A percentile compares a stretch with the other conserved stretches of the same genome.
These are phyloP conservation scores for Polypedilum vanderplanki DNA, from an alignment of 1,140 invertebrate genomes.

Conservation along the genomic window DNA sequence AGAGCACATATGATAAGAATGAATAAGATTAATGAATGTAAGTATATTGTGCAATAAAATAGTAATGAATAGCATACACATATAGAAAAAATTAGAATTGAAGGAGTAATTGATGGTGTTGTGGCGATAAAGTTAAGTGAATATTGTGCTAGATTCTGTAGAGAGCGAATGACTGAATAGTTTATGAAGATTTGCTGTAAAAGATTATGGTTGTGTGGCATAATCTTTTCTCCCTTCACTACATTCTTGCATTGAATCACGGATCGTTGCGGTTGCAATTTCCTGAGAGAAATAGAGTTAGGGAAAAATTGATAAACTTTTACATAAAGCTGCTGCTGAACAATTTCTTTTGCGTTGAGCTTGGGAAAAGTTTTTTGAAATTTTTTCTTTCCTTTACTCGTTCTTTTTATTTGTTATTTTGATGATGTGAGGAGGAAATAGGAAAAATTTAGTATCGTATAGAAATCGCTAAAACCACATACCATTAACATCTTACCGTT, in stretches of 20 bases:
- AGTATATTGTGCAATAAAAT: not conserved
- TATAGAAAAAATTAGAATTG: not conserved
- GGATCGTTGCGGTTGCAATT: not conserved
- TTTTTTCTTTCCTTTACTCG: not conserved
- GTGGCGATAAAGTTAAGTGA: conserved; percentile 10
- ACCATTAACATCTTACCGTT: conserved; percentile 17
- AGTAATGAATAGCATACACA: not conserved
- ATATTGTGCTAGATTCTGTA: conserved; percentile 27
- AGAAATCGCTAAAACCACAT: not conserved
- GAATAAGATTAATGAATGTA: conserved; percentile 18
- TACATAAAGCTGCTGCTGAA: not conserved
- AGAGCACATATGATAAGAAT: not conserved
- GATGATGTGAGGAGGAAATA: not conserved
- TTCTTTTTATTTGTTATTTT: not conserved
- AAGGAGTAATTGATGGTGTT: not conserved
- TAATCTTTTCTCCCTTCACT: not conserved
- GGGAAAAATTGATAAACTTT: not conserved
- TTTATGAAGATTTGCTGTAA: conserved; percentile 2
- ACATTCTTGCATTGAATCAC: not conserved
- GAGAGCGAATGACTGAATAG: not conserved
- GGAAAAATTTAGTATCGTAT: not conserved
- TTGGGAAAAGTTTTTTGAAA: not conserved
- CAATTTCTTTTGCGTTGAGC: not conserved
- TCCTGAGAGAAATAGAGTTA: not conserved
- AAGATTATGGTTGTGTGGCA: not conserved